Evolutionary conservation across 2,888 invertebrate genomes (phyloP), one percentile per base, ranked within the genome.

Genomic region (Aleiodes leptofemur): DNA sequence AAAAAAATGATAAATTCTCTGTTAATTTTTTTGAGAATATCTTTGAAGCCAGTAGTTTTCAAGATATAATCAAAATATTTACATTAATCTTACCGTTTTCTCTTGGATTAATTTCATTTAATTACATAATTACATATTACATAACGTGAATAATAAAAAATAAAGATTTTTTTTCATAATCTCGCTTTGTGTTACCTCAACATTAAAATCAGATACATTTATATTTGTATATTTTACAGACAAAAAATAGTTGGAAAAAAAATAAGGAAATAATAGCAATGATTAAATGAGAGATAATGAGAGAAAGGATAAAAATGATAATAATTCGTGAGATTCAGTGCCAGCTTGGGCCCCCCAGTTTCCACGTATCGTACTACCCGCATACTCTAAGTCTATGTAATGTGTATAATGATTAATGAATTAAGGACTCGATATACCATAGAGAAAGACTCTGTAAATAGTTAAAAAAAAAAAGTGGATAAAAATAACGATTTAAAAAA

Each of bases 371-470:
- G 81, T 83, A 85, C 83, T 84, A 84, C 83, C 66, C 79, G 82
- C 83, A 85, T 85, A 81, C 78, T 83, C 83, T 88, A 88, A 88
- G 87, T 86, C 86, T 86, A 86, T 88, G 86, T 88, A 88, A 84
- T 88, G 87, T 88, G 88, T 87, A 89, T 87, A 88, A 88, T 85
- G 84, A 86, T 86, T 84, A 87, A 87, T 85, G 85, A 85, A 86
- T 85, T 87, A 88, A 87, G 86, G 85, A 88, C 85, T 87, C 84
- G 86, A 87, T 85, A 83, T 83, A 84, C 84, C 78, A 79, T 77
- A 86, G 86, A 89, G 86, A 86, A 61, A 86, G 83, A 87, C 85
- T 85, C 84, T 89, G 89, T 89, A 89, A 82, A 89, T 89, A 89
- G 86, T 84, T 84, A 74, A 59, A 43, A 77, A 57, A 55, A 23